Evolutionary conservation across 2,113 vertebrate species (phyloP), one percentile per base, ranked within the genome.

Genomic region (Rattus rattus): DNA sequence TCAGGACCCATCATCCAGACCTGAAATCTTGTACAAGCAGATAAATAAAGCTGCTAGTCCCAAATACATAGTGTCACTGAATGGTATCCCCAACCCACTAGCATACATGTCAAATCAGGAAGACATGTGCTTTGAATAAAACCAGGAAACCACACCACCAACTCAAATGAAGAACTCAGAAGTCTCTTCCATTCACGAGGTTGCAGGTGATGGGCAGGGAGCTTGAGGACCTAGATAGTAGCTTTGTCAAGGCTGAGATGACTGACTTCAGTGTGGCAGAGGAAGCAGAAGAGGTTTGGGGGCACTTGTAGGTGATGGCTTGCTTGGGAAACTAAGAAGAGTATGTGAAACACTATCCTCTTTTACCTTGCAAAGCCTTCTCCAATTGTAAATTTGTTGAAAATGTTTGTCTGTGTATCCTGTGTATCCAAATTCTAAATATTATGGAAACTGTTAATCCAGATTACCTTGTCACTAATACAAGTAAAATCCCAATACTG

Each of bases 231-330:
- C 28, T 30, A 67, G 28, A 67, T 67, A 12, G 65, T 67, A 30
- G 12, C 4, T 14, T 67, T 67, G 30, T 67, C 65, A 67, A 67
- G 65, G 28, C 65, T 67, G 65, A 67, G 28, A 67, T 67, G 65
- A 67, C 65, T 43, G 22, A 26, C n/a, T 39, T 43, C 93, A 97
- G 49, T 1, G 36, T 98, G 90, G 96, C 98, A 4, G 96, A 98
- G 17, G 99, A 99, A 91, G 99, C 98, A 56, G 99, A 99, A 96
- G 99, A 99, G 67, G 98, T 99, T 91, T 97, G 26, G 99, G 99
- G 99, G 95, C 99, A 99, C 88, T 99, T 43, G 99, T 99, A 99
- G 99, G 97, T 99, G 99, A 96, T 99, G 99, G 99, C 99, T 99
- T 0, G 99, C 99, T 26, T 99, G 99, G 96, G 99, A 99, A 97